Percentiles rank a stretch among this genome's conserved stretches.
Evolutionary conservation across 1,140 invertebrate genomes (phyloP).

Genomic region (Dufourea novaeangliae): DNA sequence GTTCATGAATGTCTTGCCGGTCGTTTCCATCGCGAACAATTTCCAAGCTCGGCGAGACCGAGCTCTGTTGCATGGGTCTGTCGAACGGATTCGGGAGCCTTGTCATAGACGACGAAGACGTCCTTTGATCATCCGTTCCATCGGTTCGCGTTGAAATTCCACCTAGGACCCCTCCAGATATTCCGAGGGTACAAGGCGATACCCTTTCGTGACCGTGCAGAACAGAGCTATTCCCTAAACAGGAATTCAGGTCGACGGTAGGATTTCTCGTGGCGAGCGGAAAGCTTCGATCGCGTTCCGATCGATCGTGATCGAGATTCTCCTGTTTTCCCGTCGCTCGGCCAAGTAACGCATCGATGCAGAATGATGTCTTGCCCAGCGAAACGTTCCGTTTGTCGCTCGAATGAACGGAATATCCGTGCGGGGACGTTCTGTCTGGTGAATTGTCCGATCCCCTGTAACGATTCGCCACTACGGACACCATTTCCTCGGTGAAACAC

Average conservation of each 20-base stretch:
- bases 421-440: slow-evolving; percentile 51
- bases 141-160: slow-evolving; percentile 52
- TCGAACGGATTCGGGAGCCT: slow-evolving; percentile 58
- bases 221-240: background rate
- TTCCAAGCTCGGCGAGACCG: slow-evolving; percentile 44
- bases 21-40: slow-evolving; percentile 5
- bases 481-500: slow-evolving; percentile 59
- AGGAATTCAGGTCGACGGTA: background rate
- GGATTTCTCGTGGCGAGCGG: background rate
- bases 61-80: slow-evolving; percentile 29
- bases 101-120: slow-evolving; percentile 35
- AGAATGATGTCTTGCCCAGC: slow-evolving; percentile 84
- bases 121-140: slow-evolving; percentile 46
- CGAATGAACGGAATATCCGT: slow-evolving; percentile 50
- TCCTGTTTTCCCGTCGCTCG: slow-evolving; percentile 58
- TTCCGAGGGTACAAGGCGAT: slow-evolving; percentile 52
- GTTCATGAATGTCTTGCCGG: slow-evolving; percentile 2
- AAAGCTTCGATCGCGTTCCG: slow-evolving; percentile 51
- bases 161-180: background rate
- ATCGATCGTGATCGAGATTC: slow-evolving; percentile 42
- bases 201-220: slow-evolving; percentile 52
- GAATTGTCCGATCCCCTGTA: slow-evolving; percentile 49
- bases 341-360: slow-evolving; percentile 86
- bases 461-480: slow-evolving; percentile 42
- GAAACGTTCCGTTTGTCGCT: slow-evolving; percentile 47